phyloP scores from a whole-genome alignment of 2,888 invertebrate genomes.

The Autographa pulchrina region DNA sequence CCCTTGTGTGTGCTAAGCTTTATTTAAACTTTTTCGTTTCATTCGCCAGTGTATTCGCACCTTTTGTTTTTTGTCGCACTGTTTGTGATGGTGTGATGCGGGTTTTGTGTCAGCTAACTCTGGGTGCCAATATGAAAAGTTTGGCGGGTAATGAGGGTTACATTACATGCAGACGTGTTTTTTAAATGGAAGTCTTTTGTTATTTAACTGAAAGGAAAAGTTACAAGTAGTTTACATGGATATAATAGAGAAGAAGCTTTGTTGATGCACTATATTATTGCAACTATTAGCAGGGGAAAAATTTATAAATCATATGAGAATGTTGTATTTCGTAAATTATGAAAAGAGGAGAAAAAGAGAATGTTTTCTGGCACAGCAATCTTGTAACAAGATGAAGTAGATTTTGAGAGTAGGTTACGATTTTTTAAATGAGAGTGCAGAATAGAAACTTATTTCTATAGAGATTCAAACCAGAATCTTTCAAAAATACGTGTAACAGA shows the following conservation, averaged over 20 bases:
- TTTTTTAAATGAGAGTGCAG: not conserved
- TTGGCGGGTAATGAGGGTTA: not conserved
- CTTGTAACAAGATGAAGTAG: not conserved
- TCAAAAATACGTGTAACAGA: too few species aligned
- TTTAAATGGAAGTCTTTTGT: not conserved
- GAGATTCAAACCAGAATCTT: too few species aligned
- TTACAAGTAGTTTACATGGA: too few species aligned
- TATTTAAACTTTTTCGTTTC: slow-evolving; percentile 56
- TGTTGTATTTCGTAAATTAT: too few species aligned
- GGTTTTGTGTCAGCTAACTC: slow-evolving; percentile 14
- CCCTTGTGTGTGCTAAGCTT: slow-evolving; percentile 54
- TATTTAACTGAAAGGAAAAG: not conserved
- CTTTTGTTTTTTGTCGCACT: slow-evolving; percentile 50
- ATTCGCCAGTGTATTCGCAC: slow-evolving; percentile 49
- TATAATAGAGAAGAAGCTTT: too few species aligned
- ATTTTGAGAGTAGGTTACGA: not conserved
- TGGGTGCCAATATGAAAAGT: not conserved
- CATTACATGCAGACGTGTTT: not conserved
- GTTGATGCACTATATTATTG: too few species aligned
- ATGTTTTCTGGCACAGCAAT: not conserved
- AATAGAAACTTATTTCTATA: too few species aligned
- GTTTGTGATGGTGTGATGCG: slow-evolving; percentile 48
- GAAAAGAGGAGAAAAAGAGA: not conserved
- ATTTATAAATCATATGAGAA: too few species aligned
- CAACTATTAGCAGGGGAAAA: too few species aligned